These are phyloP conservation scores for Cirrhinus molitorella DNA, from an alignment of 2,797 vertebrate genomes.

Conservation along the genomic window DNA sequence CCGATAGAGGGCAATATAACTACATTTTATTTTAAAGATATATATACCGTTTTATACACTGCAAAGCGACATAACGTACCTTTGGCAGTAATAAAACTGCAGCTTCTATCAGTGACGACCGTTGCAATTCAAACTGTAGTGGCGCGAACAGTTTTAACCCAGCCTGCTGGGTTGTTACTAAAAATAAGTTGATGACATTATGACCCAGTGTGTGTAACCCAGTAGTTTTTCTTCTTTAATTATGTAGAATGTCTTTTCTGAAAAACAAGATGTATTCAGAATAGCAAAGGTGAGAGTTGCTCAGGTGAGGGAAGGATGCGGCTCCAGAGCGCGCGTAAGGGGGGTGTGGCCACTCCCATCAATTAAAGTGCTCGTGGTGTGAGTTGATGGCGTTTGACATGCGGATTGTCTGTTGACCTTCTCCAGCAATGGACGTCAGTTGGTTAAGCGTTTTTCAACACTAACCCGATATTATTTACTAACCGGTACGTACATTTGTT, in stretches of 20 bases:
- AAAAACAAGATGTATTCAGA: background rate
- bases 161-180: background rate
- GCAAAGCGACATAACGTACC: background rate
- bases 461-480: background rate
- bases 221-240: background rate
- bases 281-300: background rate
- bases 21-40: background rate
- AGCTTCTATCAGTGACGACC: background rate
- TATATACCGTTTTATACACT: background rate
- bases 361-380: conserved; percentile 17
- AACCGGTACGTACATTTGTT: conserved; percentile 19
- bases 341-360: conserved; percentile 41
- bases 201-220: background rate
- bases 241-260: background rate
- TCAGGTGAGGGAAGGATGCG: too few species aligned
- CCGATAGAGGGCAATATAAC: background rate
- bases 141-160: background rate
- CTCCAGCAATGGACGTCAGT: background rate
- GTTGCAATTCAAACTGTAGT: background rate
- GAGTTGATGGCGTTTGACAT: conserved; percentile 19
- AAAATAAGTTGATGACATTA: background rate
- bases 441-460: background rate
- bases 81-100: background rate
- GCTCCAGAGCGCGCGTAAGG: too few species aligned
- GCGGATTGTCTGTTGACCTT: background rate